Percentiles rank a stretch among this genome's conserved stretches.
Conservation (phyloP, 2,797 vertebrate genomes). For the Alfaro cultratus region DNA sequence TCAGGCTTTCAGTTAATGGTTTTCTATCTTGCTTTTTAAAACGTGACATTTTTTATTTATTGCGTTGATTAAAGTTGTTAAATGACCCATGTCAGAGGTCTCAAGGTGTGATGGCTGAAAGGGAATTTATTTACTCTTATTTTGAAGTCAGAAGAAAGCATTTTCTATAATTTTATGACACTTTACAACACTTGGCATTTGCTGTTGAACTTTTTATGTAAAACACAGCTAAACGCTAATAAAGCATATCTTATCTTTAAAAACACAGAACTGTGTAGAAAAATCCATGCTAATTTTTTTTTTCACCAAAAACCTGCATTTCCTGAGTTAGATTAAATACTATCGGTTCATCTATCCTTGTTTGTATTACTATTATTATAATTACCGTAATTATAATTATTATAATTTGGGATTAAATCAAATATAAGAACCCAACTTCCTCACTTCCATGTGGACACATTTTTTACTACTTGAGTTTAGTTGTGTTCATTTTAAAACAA, state of each 20-base stretch:
- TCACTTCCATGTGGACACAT: not conserved
- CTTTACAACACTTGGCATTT: not conserved
- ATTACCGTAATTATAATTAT: too few relatives aligned
- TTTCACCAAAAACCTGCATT: not conserved
- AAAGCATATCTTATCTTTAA: not conserved
- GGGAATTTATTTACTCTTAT: not conserved
- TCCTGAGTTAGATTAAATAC: not conserved
- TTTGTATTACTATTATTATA: not conserved
- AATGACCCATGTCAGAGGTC: not conserved
- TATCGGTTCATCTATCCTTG: not conserved
- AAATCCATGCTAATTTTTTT: not conserved
- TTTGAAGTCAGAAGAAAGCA: not conserved
- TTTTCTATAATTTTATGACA: not conserved
- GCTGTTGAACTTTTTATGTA: not conserved
- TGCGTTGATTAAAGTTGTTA: not conserved
- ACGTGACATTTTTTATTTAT: not conserved
- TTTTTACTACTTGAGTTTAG: too few relatives aligned
- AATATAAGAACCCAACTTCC: not conserved
- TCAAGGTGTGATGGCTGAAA: not conserved
- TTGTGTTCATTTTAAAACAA: not conserved
- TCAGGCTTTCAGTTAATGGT: not conserved
- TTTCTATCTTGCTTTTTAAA: not conserved
- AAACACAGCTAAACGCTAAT: not conserved
- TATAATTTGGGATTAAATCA: not conserved
- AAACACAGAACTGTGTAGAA: not conserved